phyloP scores from a whole-genome alignment of 2,888 invertebrate species.

The Priocnemis perturbator region DNA sequence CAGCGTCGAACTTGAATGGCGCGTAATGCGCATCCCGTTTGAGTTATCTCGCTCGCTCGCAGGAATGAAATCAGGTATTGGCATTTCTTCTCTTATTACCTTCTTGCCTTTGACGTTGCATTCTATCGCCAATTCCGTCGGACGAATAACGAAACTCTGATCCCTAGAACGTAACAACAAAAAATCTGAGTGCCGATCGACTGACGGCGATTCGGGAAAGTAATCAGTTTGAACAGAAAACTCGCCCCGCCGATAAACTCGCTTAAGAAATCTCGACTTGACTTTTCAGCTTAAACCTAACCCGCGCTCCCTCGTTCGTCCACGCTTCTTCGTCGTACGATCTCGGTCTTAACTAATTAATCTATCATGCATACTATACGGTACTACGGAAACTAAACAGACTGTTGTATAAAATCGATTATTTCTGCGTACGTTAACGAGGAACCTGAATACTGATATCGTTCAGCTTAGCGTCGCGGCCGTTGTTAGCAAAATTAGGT shows the following conservation, averaged over 20 bases:
- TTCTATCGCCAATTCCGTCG: conserved; percentile 37
- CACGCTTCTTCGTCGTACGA: too few species aligned
- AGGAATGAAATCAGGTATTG: conserved; percentile 21
- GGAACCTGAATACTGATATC: conserved; percentile 7
- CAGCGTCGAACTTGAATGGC: too few species aligned
- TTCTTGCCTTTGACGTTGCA: conserved; percentile 27
- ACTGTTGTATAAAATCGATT: conserved; percentile 1
- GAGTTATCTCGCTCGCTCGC: neutral
- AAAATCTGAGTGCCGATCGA: conserved; percentile 30
- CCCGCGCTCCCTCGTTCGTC: too few species aligned
- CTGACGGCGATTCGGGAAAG: conserved; percentile 10
- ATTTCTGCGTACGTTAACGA: neutral
- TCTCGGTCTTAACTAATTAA: too few species aligned
- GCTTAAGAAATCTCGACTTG: too few species aligned
- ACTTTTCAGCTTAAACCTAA: too few species aligned
- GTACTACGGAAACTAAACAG: conserved; percentile 29
- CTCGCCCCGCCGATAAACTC: too few species aligned
- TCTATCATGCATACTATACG: neutral
- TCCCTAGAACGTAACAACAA: conserved; percentile 52
- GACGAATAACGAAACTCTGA: conserved; percentile 44
- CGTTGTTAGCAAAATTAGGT: too few species aligned
- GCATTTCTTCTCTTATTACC: conserved; percentile 34
- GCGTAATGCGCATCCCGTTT: too few species aligned
- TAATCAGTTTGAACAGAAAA: too few species aligned
- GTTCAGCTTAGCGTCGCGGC: neutral